Evolutionary conservation across 2,797 vertebrate genomes (phyloP), one percentile per base, ranked within the genome.

Genomic region (Poeciliopsis gracilis): DNA sequence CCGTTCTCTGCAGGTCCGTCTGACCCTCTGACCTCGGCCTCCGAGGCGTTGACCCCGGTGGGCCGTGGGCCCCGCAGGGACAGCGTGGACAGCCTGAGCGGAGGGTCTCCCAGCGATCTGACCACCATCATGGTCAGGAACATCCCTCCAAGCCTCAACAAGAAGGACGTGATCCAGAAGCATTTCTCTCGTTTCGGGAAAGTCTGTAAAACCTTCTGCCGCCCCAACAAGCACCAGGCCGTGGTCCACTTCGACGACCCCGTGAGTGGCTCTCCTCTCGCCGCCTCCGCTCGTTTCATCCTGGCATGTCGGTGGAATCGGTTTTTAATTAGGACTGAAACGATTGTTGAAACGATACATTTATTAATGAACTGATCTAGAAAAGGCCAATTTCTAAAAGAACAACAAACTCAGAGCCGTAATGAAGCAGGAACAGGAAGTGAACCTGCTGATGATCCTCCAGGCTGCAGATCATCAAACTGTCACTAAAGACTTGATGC

Each of bases 171-270:
- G 1, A 80, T 99, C 15, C 94, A 95, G 87, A 96, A 96, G 28
- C 96, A 98, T 87, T 99, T 99, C 0, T 46, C 91, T 4, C 96
- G 92, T 55, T 97, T 97, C 0, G 97, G 96, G 0, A 97, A 95
- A 90, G 94, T 99, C 61, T 86, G 92, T 0, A 96, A 91, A 28
- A 12, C 98, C 66, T 92, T 90, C 78, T 98, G 96, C 66, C 94
- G 93, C 5, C 94, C 95, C 9, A 89, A 73, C 16, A 98, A 96
- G 79, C 97, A 96, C 71, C 82, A 93, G 73, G 97, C 96, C 0
- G 81, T 96, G 11, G 88, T 99, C 3, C 93, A 97, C 87, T 99
- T 98, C 46, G 89, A 94, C 20, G 96, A 98, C 87, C 96, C 98
- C 0, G 98, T 99, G 86, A 97, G 98, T 93, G 13, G 18, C 20